Evolutionary conservation across 2,888 invertebrate species (phyloP).

Genomic region (Netelia inedita): DNA sequence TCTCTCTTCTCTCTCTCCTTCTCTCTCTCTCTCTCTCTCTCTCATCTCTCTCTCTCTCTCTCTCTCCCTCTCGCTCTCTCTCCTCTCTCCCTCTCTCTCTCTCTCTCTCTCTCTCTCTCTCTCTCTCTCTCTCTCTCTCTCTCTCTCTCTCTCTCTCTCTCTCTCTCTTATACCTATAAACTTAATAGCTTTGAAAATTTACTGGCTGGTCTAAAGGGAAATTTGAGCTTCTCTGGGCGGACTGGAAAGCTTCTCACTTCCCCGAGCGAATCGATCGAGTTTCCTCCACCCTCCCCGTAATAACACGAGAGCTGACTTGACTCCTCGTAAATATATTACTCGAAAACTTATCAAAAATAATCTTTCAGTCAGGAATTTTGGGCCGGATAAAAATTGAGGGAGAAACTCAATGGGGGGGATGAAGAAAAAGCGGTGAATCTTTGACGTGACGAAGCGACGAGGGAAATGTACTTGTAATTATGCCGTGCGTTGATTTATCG

Average conservation of each 20-base stretch:
- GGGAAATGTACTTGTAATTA: constrained; percentile 14
- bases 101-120: too few species aligned
- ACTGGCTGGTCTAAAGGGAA: constrained; percentile 67
- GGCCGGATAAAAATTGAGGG: constrained; percentile 10
- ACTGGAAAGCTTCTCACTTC: constrained; percentile 11
- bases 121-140: constrained; percentile 37
- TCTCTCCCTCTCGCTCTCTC: too few species aligned
- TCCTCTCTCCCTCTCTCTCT: too few species aligned
- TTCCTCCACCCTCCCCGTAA: constrained; percentile 47
- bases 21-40: not conserved
- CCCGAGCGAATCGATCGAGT: constrained; percentile 64
- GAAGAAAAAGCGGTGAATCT: constrained; percentile 19
- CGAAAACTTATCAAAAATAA: constrained; percentile 60
- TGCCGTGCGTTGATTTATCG: constrained; percentile 18
- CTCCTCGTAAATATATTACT: constrained; percentile 65
- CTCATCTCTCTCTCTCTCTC: not conserved
- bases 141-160: constrained; percentile 1
- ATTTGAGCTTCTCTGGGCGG: constrained; percentile 48
- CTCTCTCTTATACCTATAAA: constrained; percentile 76
- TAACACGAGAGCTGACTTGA: constrained; percentile 47
- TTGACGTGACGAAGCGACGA: not conserved
- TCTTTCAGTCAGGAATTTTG: constrained; percentile 37
- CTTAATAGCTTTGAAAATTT: constrained; percentile 82
- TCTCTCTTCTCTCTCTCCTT: constrained; percentile 26
- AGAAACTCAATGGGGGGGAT: not conserved